Conservation (phyloP, 2,797 vertebrate genomes). For the Coccyzus lansbergi region DNA sequence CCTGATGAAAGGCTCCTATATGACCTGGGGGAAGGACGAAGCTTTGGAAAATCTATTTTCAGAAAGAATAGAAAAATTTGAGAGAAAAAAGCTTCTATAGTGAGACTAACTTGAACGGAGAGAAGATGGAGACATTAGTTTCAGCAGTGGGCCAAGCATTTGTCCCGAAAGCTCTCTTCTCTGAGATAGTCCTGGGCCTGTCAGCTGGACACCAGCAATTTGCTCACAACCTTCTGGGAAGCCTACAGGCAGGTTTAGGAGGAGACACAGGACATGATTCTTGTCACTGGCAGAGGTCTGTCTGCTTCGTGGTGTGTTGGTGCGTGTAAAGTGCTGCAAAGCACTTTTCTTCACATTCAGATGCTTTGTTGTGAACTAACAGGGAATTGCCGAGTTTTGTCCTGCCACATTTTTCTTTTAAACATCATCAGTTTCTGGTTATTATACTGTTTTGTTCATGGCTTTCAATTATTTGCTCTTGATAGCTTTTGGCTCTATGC, state of each 20-base stretch:
- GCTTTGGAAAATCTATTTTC: neutral
- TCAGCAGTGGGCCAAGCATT: neutral
- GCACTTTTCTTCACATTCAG: neutral
- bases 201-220: neutral
- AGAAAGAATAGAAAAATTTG: neutral
- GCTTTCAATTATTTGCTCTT: neutral
- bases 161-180: neutral
- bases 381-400: neutral
- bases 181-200: neutral
- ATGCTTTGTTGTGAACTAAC: neutral
- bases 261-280: neutral
- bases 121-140: neutral
- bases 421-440: neutral
- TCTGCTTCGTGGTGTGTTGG: neutral
- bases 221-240: neutral
- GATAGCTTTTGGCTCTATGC: neutral
- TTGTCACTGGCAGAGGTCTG: rapidly evolving
- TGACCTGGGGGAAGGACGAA: neutral
- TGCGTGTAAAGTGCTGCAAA: rapidly evolving
- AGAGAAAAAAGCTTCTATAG: neutral
- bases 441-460: neutral
- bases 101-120: neutral
- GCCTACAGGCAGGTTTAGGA: neutral
- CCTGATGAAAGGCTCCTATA: neutral
- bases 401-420: neutral